A percentile compares a stretch with the other conserved stretches of the same genome.
Evolutionary conservation across 2,797 vertebrate species (phyloP).

Genomic region (Aldrovandia affinis): DNA sequence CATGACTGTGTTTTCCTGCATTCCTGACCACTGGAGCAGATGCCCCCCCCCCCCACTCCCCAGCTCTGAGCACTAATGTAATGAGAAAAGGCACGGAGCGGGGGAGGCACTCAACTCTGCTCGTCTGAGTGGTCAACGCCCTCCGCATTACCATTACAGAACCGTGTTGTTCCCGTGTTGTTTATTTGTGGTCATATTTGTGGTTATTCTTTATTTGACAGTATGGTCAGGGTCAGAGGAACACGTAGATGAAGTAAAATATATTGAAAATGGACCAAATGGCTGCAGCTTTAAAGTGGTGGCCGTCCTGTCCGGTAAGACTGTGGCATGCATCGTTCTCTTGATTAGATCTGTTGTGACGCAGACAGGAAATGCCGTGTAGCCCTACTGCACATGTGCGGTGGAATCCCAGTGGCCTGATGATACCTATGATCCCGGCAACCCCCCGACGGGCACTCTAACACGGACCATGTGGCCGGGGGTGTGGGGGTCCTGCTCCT

Average conservation of each 20-base stretch:
- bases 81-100: not conserved
- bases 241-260: no score
- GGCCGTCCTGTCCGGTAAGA: no score
- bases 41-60: not conserved
- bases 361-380: conserved; percentile 48
- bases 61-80: not conserved
- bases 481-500: no score
- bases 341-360: no score
- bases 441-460: conserved; percentile 41
- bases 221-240: no score
- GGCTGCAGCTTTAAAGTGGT: no score
- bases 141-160: not conserved
- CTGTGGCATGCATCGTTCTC: no score
- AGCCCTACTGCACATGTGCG: conserved; percentile 29
- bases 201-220: no score
- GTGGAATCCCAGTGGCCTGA: conserved; percentile 37
- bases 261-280: no score
- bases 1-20: conserved; percentile 55
- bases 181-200: no score
- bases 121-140: not conserved
- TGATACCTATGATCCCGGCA: conserved; percentile 30
- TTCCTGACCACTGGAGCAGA: conserved; percentile 48
- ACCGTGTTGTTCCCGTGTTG: no score
- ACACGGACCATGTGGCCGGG: conserved; percentile 57
- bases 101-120: not conserved